Percentiles rank a stretch among this genome's conserved stretches.
These are phyloP conservation scores for Galerucella nymphaeae DNA, from an alignment of 2,888 invertebrate species.

Conservation along the genomic window DNA sequence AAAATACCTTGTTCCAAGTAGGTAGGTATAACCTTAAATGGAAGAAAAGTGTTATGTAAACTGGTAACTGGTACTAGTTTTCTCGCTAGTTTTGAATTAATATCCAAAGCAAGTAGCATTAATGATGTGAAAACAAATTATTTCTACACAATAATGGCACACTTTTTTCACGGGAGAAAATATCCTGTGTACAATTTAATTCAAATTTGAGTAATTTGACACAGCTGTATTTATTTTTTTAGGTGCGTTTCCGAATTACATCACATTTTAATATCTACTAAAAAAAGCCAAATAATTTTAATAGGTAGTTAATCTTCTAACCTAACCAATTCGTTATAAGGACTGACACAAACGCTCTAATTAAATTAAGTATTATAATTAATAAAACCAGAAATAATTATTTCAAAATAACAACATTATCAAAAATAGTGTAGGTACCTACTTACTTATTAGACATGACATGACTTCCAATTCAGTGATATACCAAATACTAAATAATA, in stretches of 20 bases:
- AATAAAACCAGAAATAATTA: no score
- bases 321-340: no score
- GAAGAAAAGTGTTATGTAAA: conserved; percentile 43
- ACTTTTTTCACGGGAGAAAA: background rate
- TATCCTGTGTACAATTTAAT: background rate
- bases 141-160: background rate
- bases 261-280: background rate
- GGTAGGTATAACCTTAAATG: conserved; percentile 44
- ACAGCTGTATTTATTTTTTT: background rate
- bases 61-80: conserved; percentile 41
- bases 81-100: no score
- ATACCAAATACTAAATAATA: no score
- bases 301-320: no score
- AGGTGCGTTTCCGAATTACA: background rate
- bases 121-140: background rate
- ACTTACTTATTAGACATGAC: no score
- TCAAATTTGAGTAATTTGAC: background rate
- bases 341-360: no score
- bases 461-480: no score
- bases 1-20: background rate
- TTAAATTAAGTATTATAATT: no score
- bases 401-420: no score
- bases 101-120: background rate
- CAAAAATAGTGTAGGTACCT: no score
- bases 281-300: background rate